Evolutionary conservation across 2,797 vertebrate species (phyloP).

Genomic region (Euthynnus affinis): DNA sequence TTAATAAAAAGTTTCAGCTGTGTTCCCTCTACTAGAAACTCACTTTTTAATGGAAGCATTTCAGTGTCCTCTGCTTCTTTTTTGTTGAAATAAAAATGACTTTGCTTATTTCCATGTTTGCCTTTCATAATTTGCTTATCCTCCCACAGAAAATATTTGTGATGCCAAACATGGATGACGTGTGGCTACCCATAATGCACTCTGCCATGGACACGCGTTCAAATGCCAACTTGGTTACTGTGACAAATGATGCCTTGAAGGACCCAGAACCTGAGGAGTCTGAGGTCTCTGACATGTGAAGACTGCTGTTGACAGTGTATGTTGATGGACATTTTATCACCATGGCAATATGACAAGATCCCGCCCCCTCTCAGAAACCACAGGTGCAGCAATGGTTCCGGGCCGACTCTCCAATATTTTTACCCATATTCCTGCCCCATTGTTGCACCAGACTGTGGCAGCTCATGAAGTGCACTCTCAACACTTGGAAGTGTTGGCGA

Average conservation of each 20-base stretch:
- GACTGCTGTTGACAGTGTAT: conserved; percentile 46
- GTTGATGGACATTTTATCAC: conserved; percentile 32
- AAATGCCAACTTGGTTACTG: conserved; percentile 78
- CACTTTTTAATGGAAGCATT: background rate
- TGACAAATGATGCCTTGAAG: conserved; percentile 87
- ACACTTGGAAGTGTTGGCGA: conserved; percentile 14
- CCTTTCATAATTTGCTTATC: conserved; percentile 19
- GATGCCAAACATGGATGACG: conserved; percentile 99
- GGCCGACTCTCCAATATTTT: conserved; percentile 32
- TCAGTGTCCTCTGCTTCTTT: background rate
- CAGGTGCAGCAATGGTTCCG: conserved; percentile 21
- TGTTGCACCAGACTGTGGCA: conserved; percentile 34
- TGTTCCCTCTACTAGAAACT: background rate
- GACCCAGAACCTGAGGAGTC: conserved; percentile 77
- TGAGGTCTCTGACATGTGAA: conserved; percentile 86
- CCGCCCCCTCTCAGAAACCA: conserved; percentile 18
- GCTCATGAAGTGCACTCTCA: conserved; percentile 32
- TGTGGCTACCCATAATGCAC: conserved; percentile 99
- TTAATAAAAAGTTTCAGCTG: background rate
- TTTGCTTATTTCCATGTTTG: background rate
- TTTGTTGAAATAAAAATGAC: background rate
- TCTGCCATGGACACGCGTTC: conserved; percentile 97
- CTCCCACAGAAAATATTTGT: conserved; percentile 97
- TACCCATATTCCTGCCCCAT: conserved; percentile 32
- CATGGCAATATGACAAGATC: conserved; percentile 53